These are phyloP conservation scores for Agrenia bidenticulata DNA, from an alignment of 2,888 invertebrate species.

Conservation along the genomic window DNA sequence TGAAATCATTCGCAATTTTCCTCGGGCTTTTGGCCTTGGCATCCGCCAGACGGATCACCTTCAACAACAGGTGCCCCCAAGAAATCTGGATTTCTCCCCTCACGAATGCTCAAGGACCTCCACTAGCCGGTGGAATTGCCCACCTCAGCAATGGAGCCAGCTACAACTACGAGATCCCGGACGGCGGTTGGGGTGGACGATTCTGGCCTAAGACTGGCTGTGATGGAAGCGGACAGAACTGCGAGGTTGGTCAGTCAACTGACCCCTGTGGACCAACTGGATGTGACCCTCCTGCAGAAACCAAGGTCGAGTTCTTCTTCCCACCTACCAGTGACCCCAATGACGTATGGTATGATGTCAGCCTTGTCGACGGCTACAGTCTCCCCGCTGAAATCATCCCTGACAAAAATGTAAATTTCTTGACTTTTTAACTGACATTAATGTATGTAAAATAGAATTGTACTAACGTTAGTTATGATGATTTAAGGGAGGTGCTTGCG, in stretches of 20 bases:
- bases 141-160: conserved; percentile 9
- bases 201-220: conserved; percentile 36
- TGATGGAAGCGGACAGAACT: conserved; percentile 53
- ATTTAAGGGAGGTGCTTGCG: conserved; percentile 23
- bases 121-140: conserved; percentile 19
- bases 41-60: conserved; percentile 12
- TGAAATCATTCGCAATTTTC: neutral
- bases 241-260: conserved; percentile 26
- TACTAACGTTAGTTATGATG: neutral
- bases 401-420: neutral
- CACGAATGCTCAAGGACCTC: conserved; percentile 26
- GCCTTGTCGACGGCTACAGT: conserved; percentile 60
- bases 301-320: conserved; percentile 39
- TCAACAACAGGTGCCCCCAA: conserved; percentile 24
- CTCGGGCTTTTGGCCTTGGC: conserved; percentile 6
- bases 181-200: conserved; percentile 35
- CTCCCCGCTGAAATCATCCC: conserved; percentile 53
- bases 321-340: conserved; percentile 55
- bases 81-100: conserved; percentile 29
- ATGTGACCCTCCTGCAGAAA: conserved; percentile 41
- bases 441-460: neutral
- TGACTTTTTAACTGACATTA: neutral
- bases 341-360: conserved; percentile 60
- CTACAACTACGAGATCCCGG: conserved; percentile 25
- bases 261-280: conserved; percentile 26